Percentiles rank a stretch among this genome's conserved stretches.
Conservation (phyloP, 2,797 vertebrate genomes). For the Catostomus latipinnis region DNA sequence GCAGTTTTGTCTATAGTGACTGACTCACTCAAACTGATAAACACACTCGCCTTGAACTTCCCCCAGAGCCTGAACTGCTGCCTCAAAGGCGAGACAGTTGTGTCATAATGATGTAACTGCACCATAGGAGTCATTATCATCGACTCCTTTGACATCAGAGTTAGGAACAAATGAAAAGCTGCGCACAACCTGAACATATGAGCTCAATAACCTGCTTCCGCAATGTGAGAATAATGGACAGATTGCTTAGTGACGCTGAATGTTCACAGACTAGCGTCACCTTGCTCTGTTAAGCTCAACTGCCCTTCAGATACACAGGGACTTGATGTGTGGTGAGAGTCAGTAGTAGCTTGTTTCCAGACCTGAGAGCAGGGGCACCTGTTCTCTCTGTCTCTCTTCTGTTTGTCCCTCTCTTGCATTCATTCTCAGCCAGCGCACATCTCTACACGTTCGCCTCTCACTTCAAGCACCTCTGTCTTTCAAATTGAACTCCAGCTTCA, state of each 20-base stretch:
- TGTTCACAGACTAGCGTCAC: conserved; percentile 35
- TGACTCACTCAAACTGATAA: conserved; percentile 21
- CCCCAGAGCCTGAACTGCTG: conserved; percentile 18
- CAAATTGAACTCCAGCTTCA: not conserved
- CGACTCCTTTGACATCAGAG: conserved; percentile 35
- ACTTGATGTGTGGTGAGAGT: conserved; percentile 35
- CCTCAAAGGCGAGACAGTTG: conserved; percentile 39
- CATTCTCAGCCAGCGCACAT: conserved; percentile 18
- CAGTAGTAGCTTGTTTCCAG: conserved; percentile 28
- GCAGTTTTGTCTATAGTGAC: conserved; percentile 12
- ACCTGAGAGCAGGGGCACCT: conserved; percentile 62
- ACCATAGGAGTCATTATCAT: conserved; percentile 31
- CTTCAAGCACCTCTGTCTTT: conserved; percentile 22
- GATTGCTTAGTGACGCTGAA: conserved; percentile 38
- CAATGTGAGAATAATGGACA: conserved; percentile 47
- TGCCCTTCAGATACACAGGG: conserved; percentile 33
- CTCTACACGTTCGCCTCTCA: conserved; percentile 29
- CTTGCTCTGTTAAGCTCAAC: conserved; percentile 32
- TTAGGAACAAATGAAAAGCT: conserved; percentile 28
- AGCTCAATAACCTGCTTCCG: conserved; percentile 39
- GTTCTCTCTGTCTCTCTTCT: conserved; percentile 45
- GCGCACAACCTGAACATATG: conserved; percentile 9
- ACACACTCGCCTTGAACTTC: not conserved
- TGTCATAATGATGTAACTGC: conserved; percentile 51
- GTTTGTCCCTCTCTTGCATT: conserved; percentile 35